These are phyloP conservation scores for Hemichromis elongatus DNA, from an alignment of 2,113 vertebrate genomes.

Conservation along the genomic window DNA sequence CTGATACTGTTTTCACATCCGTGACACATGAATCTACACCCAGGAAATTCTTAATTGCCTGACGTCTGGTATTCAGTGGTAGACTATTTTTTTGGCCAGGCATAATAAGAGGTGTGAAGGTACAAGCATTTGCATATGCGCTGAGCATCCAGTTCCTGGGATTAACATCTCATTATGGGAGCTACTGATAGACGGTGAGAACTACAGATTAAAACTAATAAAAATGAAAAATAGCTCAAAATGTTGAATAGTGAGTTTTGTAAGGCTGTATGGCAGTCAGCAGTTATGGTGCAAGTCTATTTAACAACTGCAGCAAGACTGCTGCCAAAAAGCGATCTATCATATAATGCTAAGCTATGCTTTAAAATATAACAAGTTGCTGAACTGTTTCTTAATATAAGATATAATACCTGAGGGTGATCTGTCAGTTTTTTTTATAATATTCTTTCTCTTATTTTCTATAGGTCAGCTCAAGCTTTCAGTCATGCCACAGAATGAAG, in stretches of 20 bases:
- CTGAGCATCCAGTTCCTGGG: neutral
- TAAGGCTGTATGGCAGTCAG: neutral
- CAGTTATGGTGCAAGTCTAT: neutral
- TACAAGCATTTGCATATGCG: neutral
- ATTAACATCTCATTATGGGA: neutral
- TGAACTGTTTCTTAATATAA: neutral
- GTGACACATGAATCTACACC: neutral
- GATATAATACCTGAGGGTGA: neutral
- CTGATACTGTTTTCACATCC: neutral
- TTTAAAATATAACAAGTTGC: neutral
- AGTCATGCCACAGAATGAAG: slow-evolving; percentile 40
- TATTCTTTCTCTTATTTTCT: neutral
- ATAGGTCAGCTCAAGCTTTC: slow-evolving; percentile 71
- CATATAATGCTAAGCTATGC: neutral
- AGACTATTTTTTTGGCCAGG: neutral
- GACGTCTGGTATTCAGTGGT: neutral
- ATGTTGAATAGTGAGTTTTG: neutral
- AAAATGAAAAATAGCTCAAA: neutral
- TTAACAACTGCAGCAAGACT: neutral
- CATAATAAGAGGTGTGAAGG: neutral
- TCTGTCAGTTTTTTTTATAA: neutral
- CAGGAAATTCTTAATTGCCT: neutral
- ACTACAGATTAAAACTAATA: neutral
- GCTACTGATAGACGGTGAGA: neutral
- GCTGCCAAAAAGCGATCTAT: neutral